Percentiles rank a stretch among this genome's conserved stretches.
These are phyloP conservation scores for Ptychodera flava DNA, from an alignment of 35 echinoderm and acorn worm genomes.

Conservation along the genomic window DNA sequence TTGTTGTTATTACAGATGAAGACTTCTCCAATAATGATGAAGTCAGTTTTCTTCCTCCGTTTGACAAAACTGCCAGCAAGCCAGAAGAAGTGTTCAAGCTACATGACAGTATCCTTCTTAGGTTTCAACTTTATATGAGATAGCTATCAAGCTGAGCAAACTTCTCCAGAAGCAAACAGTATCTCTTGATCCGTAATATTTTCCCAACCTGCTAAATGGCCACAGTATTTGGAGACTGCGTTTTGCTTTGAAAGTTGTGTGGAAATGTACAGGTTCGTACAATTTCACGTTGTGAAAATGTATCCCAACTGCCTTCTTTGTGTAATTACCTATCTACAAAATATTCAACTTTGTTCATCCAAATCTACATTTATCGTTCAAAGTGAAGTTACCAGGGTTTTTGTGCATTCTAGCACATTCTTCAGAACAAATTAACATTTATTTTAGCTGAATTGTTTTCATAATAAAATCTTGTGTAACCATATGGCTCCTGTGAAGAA, in stretches of 20 bases:
- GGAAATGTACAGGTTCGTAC: not conserved
- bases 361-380: no score
- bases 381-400: no score
- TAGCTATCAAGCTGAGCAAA: no score
- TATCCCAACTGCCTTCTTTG: no score
- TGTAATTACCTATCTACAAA: no score
- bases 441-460: no score
- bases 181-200: not conserved
- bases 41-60: constrained; percentile 26
- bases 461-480: not conserved
- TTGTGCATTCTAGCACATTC: no score
- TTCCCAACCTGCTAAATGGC: not conserved
- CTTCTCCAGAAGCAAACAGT: no score
- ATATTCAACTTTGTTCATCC: no score
- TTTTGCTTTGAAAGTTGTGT: not conserved
- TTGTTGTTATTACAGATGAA: not conserved
- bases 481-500: not conserved
- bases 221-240: not conserved
- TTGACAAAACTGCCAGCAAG: constrained; percentile 26
- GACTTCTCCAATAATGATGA: no score
- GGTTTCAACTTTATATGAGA: not conserved
- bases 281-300: no score
- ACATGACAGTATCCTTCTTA: constrained; percentile 56
- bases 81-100: constrained; percentile 53
- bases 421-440: no score